Conservation (phyloP, 2,797 vertebrate species). For the Paedocypris micromegethes region DNA sequence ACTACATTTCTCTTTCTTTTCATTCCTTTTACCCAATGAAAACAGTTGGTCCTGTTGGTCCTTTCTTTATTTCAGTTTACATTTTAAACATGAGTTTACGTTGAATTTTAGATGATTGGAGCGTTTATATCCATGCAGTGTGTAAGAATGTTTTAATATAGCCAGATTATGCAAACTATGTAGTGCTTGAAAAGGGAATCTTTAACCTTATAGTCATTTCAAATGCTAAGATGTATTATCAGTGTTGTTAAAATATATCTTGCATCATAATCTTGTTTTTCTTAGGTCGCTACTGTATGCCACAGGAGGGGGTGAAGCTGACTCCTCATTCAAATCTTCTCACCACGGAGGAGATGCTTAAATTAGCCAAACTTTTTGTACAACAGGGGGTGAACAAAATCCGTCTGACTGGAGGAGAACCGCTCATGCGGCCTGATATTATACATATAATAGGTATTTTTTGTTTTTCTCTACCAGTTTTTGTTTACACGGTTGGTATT, state of each 20-base stretch:
- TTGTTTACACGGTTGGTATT: too few species aligned
- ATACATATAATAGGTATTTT: slow-evolving; percentile 84
- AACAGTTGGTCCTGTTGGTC: neutral
- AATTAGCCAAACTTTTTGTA: slow-evolving; percentile 84
- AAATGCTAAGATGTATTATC: too few species aligned
- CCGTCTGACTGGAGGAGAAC: slow-evolving; percentile 92
- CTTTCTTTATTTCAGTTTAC: too few species aligned
- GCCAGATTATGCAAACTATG: too few species aligned
- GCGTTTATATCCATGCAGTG: too few species aligned
- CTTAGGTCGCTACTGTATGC: slow-evolving; percentile 97
- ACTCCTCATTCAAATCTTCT: slow-evolving; percentile 83
- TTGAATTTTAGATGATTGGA: too few species aligned
- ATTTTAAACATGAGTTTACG: too few species aligned
- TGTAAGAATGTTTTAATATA: too few species aligned
- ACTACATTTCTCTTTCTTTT: too few species aligned
- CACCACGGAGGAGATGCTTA: slow-evolving; percentile 80
- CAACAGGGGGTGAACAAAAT: slow-evolving; percentile 90
- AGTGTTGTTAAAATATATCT: neutral
- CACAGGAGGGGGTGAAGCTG: slow-evolving; percentile 87
- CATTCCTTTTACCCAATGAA: neutral
- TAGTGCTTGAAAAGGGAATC: too few species aligned
- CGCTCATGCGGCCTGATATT: slow-evolving; percentile 88
- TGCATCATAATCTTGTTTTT: neutral
- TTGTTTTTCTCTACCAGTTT: too few species aligned
- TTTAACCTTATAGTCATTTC: too few species aligned